phyloP scores from a whole-genome alignment of 64 coral and sea anemone species.

The Porites australiensis region DNA sequence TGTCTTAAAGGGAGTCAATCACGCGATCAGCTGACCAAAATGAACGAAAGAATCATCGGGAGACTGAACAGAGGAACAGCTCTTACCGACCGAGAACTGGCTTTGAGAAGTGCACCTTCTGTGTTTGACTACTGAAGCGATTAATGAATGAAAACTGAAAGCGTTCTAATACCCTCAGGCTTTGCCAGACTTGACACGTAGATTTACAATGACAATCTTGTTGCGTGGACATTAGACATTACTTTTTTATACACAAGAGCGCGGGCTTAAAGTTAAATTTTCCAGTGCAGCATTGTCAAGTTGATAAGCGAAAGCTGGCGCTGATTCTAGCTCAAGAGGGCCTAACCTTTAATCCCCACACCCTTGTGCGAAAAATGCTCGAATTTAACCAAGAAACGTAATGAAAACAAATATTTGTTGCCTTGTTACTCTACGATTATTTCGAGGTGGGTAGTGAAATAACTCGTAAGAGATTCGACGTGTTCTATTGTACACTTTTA shows the following conservation, averaged over 20 bases:
- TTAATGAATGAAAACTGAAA: slow-evolving; percentile 45
- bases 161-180: slow-evolving; percentile 17
- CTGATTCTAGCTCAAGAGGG: not conserved
- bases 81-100: not conserved
- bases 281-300: not conserved
- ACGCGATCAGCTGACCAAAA: not conserved
- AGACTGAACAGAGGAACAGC: not conserved
- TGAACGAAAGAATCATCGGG: not conserved
- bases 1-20: not conserved
- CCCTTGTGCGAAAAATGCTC: not conserved
- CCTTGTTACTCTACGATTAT: not conserved
- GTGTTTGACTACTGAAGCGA: slow-evolving; percentile 38
- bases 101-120: not conserved
- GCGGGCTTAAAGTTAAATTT: not conserved
- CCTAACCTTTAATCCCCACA: slow-evolving; percentile 7
- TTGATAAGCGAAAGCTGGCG: not conserved
- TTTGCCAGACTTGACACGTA: slow-evolving; percentile 15
- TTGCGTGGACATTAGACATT: not conserved
- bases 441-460: not conserved
- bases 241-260: not conserved
- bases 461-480: not conserved
- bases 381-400: not conserved
- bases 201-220: slow-evolving; percentile 12
- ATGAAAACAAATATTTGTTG: slow-evolving; percentile 18
- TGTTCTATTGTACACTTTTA: slow-evolving; percentile 14